Evolutionary conservation across 2,113 vertebrate genomes (phyloP).

Genomic region (Cheilinus undulatus): DNA sequence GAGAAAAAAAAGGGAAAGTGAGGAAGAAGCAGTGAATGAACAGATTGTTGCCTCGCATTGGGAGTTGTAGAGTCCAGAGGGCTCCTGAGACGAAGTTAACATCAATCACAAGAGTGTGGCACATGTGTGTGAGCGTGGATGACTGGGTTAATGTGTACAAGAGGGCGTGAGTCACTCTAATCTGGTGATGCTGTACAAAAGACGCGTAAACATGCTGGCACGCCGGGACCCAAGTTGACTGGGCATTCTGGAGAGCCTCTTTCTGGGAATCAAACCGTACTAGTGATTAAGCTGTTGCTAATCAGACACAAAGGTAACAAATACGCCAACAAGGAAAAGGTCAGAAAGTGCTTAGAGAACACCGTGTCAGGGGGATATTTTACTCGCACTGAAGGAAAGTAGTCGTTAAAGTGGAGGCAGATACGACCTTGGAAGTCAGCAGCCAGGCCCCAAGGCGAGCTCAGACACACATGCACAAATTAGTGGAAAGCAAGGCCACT

Average conservation of each 20-base stretch:
- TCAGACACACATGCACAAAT: conserved; percentile 26
- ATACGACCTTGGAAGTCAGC: conserved; percentile 68
- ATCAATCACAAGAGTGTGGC: conserved; percentile 51
- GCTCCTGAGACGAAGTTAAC: conserved; percentile 48
- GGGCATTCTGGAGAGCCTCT: conserved; percentile 33
- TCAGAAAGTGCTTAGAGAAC: conserved; percentile 27
- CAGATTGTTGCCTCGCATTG: conserved; percentile 46
- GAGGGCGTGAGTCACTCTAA: conserved; percentile 56
- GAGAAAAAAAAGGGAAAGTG: conserved; percentile 14
- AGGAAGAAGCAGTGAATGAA: conserved; percentile 51
- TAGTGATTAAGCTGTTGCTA: conserved; percentile 54
- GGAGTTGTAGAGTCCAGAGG: conserved; percentile 25
- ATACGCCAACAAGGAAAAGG: conserved; percentile 29
- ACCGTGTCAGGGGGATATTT: conserved; percentile 26
- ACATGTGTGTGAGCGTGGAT: conserved; percentile 33
- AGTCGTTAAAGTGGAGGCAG: conserved; percentile 46
- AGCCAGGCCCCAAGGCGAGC: conserved; percentile 49
- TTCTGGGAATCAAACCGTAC: conserved; percentile 63
- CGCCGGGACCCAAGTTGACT: conserved; percentile 26
- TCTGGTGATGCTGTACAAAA: conserved; percentile 30
- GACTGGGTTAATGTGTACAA: conserved; percentile 63
- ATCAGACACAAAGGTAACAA: conserved; percentile 43
- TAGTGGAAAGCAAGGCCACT: conserved; percentile 22
- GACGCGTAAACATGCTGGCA: conserved; percentile 59
- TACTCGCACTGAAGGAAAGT: conserved; percentile 52